Conservation (phyloP, 1,140 invertebrate genomes). For the Thaumetopoea pityocampa region DNA sequence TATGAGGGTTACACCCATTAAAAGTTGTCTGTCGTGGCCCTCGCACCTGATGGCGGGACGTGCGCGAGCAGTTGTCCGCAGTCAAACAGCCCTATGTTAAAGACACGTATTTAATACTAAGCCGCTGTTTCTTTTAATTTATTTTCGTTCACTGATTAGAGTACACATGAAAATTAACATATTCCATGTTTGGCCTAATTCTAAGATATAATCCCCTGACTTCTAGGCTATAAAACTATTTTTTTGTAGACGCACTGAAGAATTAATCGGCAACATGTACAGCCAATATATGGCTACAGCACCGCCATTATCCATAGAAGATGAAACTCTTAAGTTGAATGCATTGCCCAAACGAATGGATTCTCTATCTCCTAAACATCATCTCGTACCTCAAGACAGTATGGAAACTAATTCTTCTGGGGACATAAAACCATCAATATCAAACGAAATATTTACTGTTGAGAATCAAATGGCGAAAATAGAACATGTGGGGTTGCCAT, state of each 20-base stretch:
- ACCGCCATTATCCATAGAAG: constrained; percentile 52
- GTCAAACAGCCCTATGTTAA: too few species aligned
- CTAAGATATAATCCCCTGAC: not conserved
- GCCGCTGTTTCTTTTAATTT: too few species aligned
- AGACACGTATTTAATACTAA: too few species aligned
- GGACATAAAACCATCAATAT: constrained; percentile 51
- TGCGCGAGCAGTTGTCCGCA: too few species aligned
- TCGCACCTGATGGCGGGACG: too few species aligned
- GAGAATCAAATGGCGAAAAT: constrained; percentile 53
- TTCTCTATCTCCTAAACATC: constrained; percentile 35
- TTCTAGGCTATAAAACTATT: too few species aligned
- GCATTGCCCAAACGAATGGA: constrained; percentile 38
- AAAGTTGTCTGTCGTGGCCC: too few species aligned
- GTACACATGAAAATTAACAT: too few species aligned
- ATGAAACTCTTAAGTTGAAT: constrained; percentile 45
- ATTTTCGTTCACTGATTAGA: too few species aligned
- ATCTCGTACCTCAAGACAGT: constrained; percentile 45
- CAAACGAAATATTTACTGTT: constrained; percentile 56
- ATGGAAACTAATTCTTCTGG: constrained; percentile 58
- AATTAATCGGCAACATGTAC: constrained; percentile 70
- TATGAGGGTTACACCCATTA: too few species aligned
- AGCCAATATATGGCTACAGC: constrained; percentile 66
- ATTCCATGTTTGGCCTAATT: too few species aligned
- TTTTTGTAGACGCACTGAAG: constrained; percentile 67
- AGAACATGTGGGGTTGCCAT: constrained; percentile 29